These are phyloP conservation scores for Abramis brama DNA, from an alignment of 2,113 vertebrate species.

Conservation along the genomic window DNA sequence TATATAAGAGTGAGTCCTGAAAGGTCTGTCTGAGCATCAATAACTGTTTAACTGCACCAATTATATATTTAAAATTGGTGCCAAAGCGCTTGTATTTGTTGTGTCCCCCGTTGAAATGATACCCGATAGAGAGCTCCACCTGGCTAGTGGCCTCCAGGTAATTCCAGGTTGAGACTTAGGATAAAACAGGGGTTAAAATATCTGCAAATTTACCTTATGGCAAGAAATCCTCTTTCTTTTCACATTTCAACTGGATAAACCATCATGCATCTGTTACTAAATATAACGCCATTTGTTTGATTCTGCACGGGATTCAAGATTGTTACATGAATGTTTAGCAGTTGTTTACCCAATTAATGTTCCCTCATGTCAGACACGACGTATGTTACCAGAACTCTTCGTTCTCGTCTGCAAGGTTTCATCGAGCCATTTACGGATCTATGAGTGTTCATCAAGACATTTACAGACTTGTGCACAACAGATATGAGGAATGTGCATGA, in stretches of 20 bases:
- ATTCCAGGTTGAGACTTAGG: neutral
- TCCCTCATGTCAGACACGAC: slow-evolving; percentile 42
- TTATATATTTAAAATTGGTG: neutral
- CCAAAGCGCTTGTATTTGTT: neutral
- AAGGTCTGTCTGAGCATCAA: neutral
- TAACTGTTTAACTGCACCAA: neutral
- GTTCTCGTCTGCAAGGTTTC: slow-evolving; percentile 37
- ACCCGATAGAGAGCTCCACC: neutral
- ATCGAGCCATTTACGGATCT: slow-evolving; percentile 52
- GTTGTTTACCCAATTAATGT: slow-evolving; percentile 43
- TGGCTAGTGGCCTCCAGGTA: neutral
- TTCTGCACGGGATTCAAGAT: neutral
- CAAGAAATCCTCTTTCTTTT: neutral
- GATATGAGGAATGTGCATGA: neutral
- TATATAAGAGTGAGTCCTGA: neutral
- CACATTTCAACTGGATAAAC: neutral
- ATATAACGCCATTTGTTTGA: neutral
- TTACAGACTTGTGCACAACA: slow-evolving; percentile 20
- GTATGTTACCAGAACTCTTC: slow-evolving; percentile 29
- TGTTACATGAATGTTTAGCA: neutral
- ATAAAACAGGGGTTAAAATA: neutral
- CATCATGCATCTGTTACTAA: neutral
- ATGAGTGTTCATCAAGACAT: slow-evolving; percentile 40
- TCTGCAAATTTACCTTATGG: neutral
- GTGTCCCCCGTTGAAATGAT: neutral